A percentile compares a stretch with the other conserved stretches of the same genome.
These are phyloP conservation scores for Chrysopa pallens DNA, from an alignment of 1,140 invertebrate genomes.

Conservation along the genomic window DNA sequence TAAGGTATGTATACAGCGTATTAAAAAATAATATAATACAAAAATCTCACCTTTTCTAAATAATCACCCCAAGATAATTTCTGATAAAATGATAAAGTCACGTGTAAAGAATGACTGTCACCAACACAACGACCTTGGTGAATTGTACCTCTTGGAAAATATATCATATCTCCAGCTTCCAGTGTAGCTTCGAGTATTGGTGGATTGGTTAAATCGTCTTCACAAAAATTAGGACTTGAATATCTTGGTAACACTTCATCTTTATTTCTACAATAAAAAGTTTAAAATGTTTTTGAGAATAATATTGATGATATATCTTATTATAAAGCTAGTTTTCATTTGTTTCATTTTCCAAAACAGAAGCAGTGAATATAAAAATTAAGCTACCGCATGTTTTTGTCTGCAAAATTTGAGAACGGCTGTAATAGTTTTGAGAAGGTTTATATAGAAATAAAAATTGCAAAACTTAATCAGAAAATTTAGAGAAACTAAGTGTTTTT, in stretches of 20 bases:
- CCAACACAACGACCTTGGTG: slow-evolving; percentile 73
- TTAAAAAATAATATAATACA: slow-evolving; percentile 3
- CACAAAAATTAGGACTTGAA: slow-evolving; percentile 69
- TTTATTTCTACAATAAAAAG: slow-evolving; percentile 7
- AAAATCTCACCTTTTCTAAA: slow-evolving; percentile 41
- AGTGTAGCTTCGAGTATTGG: slow-evolving; percentile 70
- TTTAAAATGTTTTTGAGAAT: background rate
- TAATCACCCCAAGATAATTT: slow-evolving; percentile 80
- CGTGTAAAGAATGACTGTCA: slow-evolving; percentile 70
- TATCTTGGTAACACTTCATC: slow-evolving; percentile 52
- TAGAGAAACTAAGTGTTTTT: no score
- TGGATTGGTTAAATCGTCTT: slow-evolving; percentile 51
- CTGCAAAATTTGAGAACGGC: no score
- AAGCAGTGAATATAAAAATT: no score
- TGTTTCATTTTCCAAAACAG: no score
- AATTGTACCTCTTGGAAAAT: slow-evolving; percentile 82
- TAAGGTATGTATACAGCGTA: no score
- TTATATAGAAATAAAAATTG: no score
- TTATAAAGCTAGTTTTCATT: no score
- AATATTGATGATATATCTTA: background rate
- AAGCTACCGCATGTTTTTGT: no score
- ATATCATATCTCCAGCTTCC: slow-evolving; percentile 77
- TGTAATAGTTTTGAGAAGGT: no score
- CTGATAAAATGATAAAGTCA: slow-evolving; percentile 85
- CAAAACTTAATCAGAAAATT: no score